A percentile compares a stretch with the other conserved stretches of the same genome.
phyloP scores from a whole-genome alignment of 2,797 vertebrate species.

The Psittacula derbiana region DNA sequence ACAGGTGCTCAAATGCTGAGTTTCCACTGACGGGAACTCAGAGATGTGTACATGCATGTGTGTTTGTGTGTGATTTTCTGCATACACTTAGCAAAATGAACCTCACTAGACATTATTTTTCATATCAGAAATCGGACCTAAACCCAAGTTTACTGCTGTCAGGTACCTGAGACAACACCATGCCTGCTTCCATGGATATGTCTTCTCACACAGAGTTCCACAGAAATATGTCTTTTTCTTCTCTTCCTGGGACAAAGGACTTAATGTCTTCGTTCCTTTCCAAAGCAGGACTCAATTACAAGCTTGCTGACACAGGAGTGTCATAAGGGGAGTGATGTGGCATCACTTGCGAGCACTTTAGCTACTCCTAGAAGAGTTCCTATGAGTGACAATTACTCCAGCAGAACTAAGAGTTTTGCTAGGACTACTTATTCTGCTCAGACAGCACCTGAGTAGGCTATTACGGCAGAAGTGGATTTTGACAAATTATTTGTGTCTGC shows the following conservation, averaged over 20 bases:
- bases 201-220: not conserved
- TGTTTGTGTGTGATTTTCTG: not conserved
- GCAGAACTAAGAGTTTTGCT: not conserved
- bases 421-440: not conserved
- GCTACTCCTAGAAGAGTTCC: not conserved
- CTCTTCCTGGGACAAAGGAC: not conserved
- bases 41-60: fast-evolving
- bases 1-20: not conserved
- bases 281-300: not conserved
- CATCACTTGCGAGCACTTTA: not conserved
- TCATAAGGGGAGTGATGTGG: not conserved
- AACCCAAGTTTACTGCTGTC: not conserved
- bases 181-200: not conserved
- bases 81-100: not conserved
- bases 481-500: not conserved
- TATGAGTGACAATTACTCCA: not conserved
- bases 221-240: not conserved
- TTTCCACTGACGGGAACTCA: not conserved
- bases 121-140: not conserved
- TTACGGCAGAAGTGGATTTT: not conserved
- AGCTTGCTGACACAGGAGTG: not conserved
- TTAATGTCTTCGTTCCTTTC: not conserved
- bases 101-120: not conserved
- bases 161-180: not conserved
- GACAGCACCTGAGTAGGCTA: not conserved